These are phyloP conservation scores for Chrysochloris asiatica DNA, from an alignment of 2,113 vertebrate species.

Conservation along the genomic window DNA sequence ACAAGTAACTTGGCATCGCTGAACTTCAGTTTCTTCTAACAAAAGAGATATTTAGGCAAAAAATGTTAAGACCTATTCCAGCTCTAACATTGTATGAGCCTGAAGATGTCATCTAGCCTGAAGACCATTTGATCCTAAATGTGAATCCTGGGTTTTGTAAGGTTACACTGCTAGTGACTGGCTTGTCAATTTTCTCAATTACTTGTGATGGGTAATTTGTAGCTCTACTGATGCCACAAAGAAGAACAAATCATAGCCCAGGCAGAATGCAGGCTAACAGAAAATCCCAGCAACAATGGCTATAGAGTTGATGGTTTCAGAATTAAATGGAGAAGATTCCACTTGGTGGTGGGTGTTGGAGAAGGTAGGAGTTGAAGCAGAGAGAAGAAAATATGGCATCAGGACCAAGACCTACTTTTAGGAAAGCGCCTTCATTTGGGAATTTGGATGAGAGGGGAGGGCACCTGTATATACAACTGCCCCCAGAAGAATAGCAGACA, in stretches of 20 bases:
- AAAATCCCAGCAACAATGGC: background rate
- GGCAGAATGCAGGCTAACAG: background rate
- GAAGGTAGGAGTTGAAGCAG: background rate
- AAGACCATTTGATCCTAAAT: background rate
- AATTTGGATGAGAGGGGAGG: background rate
- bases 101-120: background rate
- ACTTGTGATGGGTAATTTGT: background rate
- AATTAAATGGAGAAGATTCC: background rate
- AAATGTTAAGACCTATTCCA: background rate
- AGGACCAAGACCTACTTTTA: background rate
- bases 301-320: background rate
- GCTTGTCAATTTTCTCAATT: background rate
- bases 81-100: background rate
- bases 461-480: background rate
- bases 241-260: background rate
- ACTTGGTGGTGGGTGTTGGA: background rate
- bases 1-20: background rate
- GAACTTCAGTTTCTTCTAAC: background rate
- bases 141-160: background rate
- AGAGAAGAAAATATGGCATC: background rate
- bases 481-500: background rate
- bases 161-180: background rate
- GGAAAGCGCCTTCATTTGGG: background rate
- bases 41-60: background rate
- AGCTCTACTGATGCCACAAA: background rate